Conservation (phyloP, 2,797 vertebrate species). For the Acanthis flammea region DNA sequence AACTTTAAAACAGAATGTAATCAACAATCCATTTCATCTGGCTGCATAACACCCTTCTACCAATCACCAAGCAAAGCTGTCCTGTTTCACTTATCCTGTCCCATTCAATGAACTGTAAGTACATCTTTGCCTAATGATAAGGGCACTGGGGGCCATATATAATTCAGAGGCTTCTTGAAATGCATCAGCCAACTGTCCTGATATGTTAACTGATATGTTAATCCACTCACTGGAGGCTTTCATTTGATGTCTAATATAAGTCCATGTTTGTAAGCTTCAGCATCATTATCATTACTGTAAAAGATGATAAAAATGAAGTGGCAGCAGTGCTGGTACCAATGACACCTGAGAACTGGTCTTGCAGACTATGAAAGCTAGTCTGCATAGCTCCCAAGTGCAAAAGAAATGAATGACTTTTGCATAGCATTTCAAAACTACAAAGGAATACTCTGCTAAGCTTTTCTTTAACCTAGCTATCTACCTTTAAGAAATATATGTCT, state of each 20-base stretch:
- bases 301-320: not conserved
- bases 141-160: conserved; percentile 52
- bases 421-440: not conserved
- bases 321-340: not conserved
- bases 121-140: conserved; percentile 47
- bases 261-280: conserved; percentile 27
- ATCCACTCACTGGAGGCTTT: conserved; percentile 30
- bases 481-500: not conserved
- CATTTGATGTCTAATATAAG: conserved; percentile 48
- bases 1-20: conserved; percentile 52
- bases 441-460: not conserved
- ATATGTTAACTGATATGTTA: conserved; percentile 59
- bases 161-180: conserved; percentile 60
- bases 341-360: conserved; percentile 1
- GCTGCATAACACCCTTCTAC: conserved; percentile 30
- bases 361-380: not conserved
- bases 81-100: conserved; percentile 44
- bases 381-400: not conserved
- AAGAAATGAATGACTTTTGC: not conserved
- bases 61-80: conserved; percentile 1
- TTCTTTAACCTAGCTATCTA: not conserved
- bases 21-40: conserved; percentile 56
- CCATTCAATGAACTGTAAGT: conserved; percentile 56
- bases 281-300: conserved; percentile 9
- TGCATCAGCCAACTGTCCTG: conserved; percentile 40